Percentiles rank a stretch among this genome's conserved stretches.
Evolutionary conservation across 2,113 vertebrate species (phyloP).

Genomic region (Butorides virescens): DNA sequence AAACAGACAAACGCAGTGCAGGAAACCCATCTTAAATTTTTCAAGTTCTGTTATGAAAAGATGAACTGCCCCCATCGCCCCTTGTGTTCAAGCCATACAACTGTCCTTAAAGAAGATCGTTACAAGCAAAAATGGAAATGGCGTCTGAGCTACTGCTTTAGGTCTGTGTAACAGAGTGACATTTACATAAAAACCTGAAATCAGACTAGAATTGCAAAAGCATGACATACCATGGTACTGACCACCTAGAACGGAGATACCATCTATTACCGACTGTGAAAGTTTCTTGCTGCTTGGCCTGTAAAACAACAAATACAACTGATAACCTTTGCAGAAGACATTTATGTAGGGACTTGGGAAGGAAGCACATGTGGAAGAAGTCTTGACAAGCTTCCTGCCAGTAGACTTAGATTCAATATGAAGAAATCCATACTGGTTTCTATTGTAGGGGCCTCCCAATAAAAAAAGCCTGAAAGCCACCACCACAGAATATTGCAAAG

Average conservation of each 20-base stretch:
- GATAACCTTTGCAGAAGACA: neutral
- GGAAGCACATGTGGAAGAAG: neutral
- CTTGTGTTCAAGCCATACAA: neutral
- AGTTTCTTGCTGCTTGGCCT: slow-evolving; percentile 89
- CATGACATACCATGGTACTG: slow-evolving; percentile 80
- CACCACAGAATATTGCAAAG: neutral
- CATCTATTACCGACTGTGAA: slow-evolving; percentile 85
- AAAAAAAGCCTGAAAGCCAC: neutral
- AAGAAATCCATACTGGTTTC: neutral
- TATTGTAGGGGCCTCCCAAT: neutral
- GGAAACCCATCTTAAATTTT: neutral
- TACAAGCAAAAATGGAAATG: neutral
- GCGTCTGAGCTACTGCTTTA: neutral
- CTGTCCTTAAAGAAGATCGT: neutral
- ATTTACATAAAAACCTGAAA: neutral
- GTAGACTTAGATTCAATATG: neutral
- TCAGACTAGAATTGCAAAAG: neutral
- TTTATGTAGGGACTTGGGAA: neutral
- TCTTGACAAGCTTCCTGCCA: neutral
- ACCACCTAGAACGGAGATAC: slow-evolving; percentile 81
- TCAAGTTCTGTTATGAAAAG: neutral
- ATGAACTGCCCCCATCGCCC: fast-evolving
- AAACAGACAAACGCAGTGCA: neutral
- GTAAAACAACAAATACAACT: neutral
- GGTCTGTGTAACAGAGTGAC: neutral